Evolutionary conservation across 2,888 invertebrate genomes (phyloP), one percentile per base, ranked within the genome.

Genomic region (Linyphia triangularis): DNA sequence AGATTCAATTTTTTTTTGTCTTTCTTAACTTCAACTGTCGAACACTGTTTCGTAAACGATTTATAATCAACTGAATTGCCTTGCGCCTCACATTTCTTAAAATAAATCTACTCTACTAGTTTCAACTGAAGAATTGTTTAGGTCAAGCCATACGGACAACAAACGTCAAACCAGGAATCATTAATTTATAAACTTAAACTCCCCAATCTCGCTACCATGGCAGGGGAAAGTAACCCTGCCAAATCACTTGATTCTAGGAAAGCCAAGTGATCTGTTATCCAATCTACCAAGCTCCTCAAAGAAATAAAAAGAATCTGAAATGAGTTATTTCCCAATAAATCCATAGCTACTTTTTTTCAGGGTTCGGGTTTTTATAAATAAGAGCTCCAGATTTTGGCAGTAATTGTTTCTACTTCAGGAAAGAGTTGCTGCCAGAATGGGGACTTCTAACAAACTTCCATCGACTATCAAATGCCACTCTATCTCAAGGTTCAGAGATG

Each of bases 291-390:
- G 33, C 33, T 6, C 33, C 51, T n/a, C 51, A 51, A 51, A 1
- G 51, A 63, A 24, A 72, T 19, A 63, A 70, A 59, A 43, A 82
- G n/a, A 43, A 59, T 13, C 26, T 24, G 59, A 72, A 82, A 72
- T 82, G 72, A 82, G 61, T 70, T 82, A 82, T 72, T 70, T 63
- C 70, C 72, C 61, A 61, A 82, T 82, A 72, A 63, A 72, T 82
- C 43, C 40, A 72, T 82, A 70, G 67, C n/a, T 40, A 6, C 40
- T 77, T 69, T 81, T 81, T 57, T 61, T 26, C n/a, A 33, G 24
- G 7, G 22, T 65, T 26, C 69, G 22, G 16, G 40, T 33, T 51
- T 72, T 70, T 61, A 72, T 82, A 82, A 79, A 79, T 72, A 82
- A 63, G 72, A 63, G 59, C 37, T 70, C 28, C 33, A 81, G 79